Evolutionary conservation across 1,140 invertebrate species (phyloP).

Genomic region (Dendroctonus ponderosae): DNA sequence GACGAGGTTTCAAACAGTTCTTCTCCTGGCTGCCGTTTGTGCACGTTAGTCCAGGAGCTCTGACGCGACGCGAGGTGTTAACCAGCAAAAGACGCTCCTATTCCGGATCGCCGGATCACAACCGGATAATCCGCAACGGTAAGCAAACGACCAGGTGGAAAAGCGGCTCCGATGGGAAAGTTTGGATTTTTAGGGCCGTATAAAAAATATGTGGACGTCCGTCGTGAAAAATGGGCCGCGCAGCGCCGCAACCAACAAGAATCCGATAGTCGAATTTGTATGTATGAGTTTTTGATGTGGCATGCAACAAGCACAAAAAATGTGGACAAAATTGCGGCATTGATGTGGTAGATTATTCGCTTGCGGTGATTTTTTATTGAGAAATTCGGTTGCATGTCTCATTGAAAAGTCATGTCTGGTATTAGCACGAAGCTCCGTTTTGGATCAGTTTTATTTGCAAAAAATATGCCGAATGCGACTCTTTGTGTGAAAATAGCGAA

Average conservation of each 20-base stretch:
- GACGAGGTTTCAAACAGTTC: constrained; percentile 82
- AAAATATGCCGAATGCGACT: too few relatives aligned
- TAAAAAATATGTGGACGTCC: constrained; percentile 8
- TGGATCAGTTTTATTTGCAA: too few relatives aligned
- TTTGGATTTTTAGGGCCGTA: constrained; percentile 1
- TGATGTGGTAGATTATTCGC: neutral
- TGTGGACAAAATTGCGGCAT: too few relatives aligned
- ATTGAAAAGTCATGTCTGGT: constrained; percentile 15
- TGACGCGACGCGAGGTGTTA: constrained; percentile 65
- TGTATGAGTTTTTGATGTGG: constrained; percentile 29
- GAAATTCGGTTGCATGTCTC: constrained; percentile 9
- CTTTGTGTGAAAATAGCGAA: too few relatives aligned
- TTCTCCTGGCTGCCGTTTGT: constrained; percentile 80
- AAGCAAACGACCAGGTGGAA: constrained; percentile 38
- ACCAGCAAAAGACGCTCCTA: constrained; percentile 69
- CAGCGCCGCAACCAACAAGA: constrained; percentile 7
- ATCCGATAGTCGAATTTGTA: constrained; percentile 29
- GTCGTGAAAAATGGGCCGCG: constrained; percentile 23
- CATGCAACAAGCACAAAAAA: constrained; percentile 2
- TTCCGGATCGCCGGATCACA: constrained; percentile 69
- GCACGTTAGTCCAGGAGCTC: constrained; percentile 61
- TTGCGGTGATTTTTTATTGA: neutral
- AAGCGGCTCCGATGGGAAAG: neutral
- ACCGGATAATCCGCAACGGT: constrained; percentile 71
- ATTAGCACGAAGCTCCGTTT: too few relatives aligned